Evolutionary conservation across 2,797 vertebrate species (phyloP).

Genomic region (Gallirallus australis): DNA sequence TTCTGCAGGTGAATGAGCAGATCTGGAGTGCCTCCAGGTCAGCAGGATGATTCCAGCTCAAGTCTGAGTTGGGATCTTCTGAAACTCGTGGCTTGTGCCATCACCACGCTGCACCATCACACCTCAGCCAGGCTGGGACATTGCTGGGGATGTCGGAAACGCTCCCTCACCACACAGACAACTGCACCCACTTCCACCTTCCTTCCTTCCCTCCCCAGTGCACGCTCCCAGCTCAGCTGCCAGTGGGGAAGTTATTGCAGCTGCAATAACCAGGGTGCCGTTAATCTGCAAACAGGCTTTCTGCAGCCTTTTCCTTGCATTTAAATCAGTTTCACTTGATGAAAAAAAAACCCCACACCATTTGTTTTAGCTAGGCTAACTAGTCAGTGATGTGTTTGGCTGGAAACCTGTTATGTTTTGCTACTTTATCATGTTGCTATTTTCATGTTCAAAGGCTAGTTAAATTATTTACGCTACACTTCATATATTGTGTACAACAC

Average conservation of each 20-base stretch:
- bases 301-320: background rate
- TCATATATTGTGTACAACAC: constrained; percentile 62
- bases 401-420: constrained; percentile 53
- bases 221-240: background rate
- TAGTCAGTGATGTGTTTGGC: constrained; percentile 41
- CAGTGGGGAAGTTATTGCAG: background rate
- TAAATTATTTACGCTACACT: constrained; percentile 70
- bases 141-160: fast-evolving
- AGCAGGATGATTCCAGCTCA: background rate
- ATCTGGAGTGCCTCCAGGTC: background rate
- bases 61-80: background rate
- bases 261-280: background rate
- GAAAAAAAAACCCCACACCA: background rate
- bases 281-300: background rate
- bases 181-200: fast-evolving
- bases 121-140: background rate
- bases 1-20: background rate
- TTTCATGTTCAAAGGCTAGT: constrained; percentile 65
- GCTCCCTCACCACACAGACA: background rate
- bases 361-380: constrained; percentile 26
- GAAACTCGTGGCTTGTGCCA: background rate
- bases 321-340: background rate
- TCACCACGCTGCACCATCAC: fast-evolving
- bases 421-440: constrained; percentile 55
- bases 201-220: background rate